Percentiles rank a stretch among this genome's conserved stretches.
phyloP scores from a whole-genome alignment of 2,888 invertebrate genomes.

The Pristionchus japonicus region DNA sequence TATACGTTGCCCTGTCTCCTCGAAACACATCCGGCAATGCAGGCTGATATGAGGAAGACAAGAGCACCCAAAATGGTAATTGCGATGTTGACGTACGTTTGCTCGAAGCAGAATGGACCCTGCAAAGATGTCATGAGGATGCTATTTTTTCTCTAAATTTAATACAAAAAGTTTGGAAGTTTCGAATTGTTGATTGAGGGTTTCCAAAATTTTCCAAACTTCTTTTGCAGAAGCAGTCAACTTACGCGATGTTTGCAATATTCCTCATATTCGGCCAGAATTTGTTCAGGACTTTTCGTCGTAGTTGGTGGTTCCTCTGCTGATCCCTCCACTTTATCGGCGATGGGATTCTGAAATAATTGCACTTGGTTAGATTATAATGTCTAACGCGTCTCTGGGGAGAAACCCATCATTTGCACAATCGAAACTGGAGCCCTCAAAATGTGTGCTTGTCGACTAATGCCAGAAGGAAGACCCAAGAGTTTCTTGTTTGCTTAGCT shows the following conservation, averaged over 20 bases:
- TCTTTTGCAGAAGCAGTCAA: too few relatives aligned
- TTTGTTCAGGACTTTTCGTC: not conserved
- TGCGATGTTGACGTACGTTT: conserved; percentile 42
- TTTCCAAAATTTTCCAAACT: too few relatives aligned
- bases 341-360: not conserved
- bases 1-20: conserved; percentile 11
- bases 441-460: not conserved
- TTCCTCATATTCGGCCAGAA: not conserved
- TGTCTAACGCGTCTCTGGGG: not conserved
- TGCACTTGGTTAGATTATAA: not conserved
- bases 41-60: conserved; percentile 43
- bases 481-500: not conserved
- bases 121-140: not conserved
- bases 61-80: conserved; percentile 40
- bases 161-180: too few relatives aligned
- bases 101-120: conserved; percentile 45
- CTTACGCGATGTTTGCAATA: not conserved
- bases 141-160: too few relatives aligned
- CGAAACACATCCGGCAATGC: conserved; percentile 39
- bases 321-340: not conserved
- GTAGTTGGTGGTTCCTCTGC: not conserved
- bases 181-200: not conserved
- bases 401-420: not conserved
- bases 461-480: not conserved
- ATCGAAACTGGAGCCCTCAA: not conserved